Evolutionary conservation across 2,113 vertebrate genomes (phyloP), one percentile per base, ranked within the genome.

Genomic region (Oncorhynchus kisutch): DNA sequence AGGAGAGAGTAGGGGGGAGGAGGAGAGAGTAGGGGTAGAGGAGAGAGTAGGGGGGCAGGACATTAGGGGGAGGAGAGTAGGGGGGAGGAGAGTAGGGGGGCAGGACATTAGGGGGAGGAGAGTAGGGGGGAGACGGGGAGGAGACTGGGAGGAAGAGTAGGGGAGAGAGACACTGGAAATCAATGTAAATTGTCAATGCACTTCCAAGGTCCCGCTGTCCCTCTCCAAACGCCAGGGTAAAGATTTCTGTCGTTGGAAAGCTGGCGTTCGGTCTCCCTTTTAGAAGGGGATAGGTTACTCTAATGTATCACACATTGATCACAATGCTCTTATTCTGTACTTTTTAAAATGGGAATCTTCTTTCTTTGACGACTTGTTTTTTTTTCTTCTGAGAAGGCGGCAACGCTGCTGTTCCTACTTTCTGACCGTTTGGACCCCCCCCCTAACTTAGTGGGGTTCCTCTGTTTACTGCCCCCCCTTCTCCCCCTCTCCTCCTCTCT

Each of bases 101-200:
- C 1, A 24, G 1, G 29, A 4, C n/a, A n/a, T n/a, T n/a, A 68
- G 6, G 4, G 14, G 18, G 7, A 60, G 67, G 75, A 72, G 64
- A 48, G 62, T 29, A 54, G 60, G 67, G 72, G 51, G 68, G 64
- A n/a, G n/a, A n/a, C n/a, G n/a, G 72, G 78, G 65, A 48, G 87
- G 4, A 29, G 29, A 29, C 29, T 4, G 4, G 29, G 29, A 29
- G 29, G 29, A 29, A 31, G 29, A 31, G 29, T 31, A 31, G 29
- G 4, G 29, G 29, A 86, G 27, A 27, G 84, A 85, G 84, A 84
- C 80, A 69, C 80, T 78, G 82, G 84, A 89, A 90, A 93, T 93
- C 91, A 91, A 93, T 93, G 86, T 81, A 76, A 80, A 69, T 77
- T 84, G 88, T 93, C 90, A 87, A 90, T 92, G 88, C 73, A 73